Percentiles rank a stretch among this genome's conserved stretches.
These are phyloP conservation scores for Callocephalon fimbriatum DNA, from an alignment of 2,113 vertebrate genomes.

Conservation along the genomic window DNA sequence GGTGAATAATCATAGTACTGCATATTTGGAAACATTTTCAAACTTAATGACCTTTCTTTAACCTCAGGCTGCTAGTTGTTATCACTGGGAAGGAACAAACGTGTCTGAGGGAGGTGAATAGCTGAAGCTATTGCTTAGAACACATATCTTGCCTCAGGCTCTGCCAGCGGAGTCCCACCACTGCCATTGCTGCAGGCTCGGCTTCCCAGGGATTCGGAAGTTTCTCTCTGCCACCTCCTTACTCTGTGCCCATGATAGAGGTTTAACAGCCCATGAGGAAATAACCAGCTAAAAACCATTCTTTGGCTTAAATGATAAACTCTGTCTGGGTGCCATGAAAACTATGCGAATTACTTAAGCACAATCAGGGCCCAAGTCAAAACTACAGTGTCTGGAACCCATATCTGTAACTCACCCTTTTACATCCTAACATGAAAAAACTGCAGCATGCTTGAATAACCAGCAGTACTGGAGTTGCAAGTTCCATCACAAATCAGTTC, in stretches of 20 bases:
- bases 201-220: background rate
- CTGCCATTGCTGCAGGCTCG: background rate
- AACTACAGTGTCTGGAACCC: background rate
- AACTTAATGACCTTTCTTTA: background rate
- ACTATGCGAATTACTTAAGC: background rate
- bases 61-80: background rate
- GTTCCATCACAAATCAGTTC: constrained; percentile 27
- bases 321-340: background rate
- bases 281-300: background rate
- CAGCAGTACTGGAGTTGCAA: constrained; percentile 24
- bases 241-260: background rate
- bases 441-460: constrained; percentile 18
- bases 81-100: background rate
- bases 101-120: background rate
- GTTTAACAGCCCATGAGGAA: background rate
- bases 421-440: background rate
- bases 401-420: background rate
- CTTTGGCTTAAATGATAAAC: background rate
- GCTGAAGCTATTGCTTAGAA: background rate
- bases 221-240: background rate
- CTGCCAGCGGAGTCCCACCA: background rate
- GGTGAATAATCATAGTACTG: background rate
- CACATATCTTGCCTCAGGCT: background rate
- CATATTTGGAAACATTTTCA: background rate
- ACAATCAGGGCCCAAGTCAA: background rate